These are phyloP conservation scores for Beris morrisii DNA, from an alignment of 2,888 invertebrate species.

Conservation along the genomic window DNA sequence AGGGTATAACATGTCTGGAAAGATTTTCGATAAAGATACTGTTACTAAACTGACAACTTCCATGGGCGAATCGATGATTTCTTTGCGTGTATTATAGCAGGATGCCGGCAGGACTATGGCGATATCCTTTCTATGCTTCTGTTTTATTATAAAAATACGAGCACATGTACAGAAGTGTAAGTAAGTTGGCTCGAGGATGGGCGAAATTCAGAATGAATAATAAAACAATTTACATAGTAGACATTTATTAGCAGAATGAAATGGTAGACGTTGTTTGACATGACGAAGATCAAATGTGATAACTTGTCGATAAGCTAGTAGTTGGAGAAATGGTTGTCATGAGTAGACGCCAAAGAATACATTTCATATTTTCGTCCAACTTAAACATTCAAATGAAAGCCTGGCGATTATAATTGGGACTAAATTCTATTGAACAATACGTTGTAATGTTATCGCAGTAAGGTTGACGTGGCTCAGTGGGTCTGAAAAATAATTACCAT, in stretches of 20 bases:
- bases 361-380: no score
- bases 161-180: background rate
- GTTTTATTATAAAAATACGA: background rate
- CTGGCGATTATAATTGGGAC: no score
- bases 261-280: constrained; percentile 26
- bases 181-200: constrained; percentile 1
- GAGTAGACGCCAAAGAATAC: no score
- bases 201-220: constrained; percentile 10
- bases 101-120: background rate
- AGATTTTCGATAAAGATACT: constrained; percentile 17
- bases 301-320: background rate
- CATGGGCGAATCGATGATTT: background rate
- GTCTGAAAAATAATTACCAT: no score
- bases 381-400: no score
- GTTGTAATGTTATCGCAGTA: no score
- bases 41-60: constrained; percentile 8
- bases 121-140: background rate
- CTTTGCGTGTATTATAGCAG: background rate
- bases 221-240: constrained; percentile 30
- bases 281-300: constrained; percentile 24
- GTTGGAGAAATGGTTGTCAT: no score
- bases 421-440: no score
- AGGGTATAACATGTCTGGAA: background rate
- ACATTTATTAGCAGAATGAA: constrained; percentile 27
- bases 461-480: no score